Percentiles rank a stretch among this genome's conserved stretches.
phyloP scores from a whole-genome alignment of 2,797 vertebrate species.

The Hippopotamyrus pictus region DNA sequence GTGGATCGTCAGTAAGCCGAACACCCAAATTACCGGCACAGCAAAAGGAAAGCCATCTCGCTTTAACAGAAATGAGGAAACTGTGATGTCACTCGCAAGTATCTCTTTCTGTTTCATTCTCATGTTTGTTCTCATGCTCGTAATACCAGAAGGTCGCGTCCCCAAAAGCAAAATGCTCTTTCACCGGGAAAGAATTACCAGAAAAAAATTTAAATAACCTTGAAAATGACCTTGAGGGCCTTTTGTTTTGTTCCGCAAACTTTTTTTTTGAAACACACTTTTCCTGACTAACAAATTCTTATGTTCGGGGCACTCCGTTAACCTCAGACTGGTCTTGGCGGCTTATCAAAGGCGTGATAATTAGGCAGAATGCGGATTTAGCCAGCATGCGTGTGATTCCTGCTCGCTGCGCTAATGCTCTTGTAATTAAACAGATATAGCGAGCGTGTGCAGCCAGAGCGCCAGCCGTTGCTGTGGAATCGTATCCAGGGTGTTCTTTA shows the following conservation, averaged over 20 bases:
- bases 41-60: no score
- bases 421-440: conserved; percentile 15
- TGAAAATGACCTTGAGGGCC: background rate
- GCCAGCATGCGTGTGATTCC: background rate
- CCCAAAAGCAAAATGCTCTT: background rate
- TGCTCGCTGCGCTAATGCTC: background rate
- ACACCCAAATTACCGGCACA: no score
- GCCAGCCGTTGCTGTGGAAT: background rate
- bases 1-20: no score
- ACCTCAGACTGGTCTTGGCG: conserved; percentile 29
- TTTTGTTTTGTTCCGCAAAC: conserved; percentile 12
- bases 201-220: background rate
- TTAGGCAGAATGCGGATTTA: conserved; percentile 24
- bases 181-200: background rate
- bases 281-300: conserved; percentile 29
- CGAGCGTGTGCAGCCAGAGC: background rate
- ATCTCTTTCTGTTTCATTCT: background rate
- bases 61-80: background rate
- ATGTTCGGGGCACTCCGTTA: conserved; percentile 20
- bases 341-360: conserved; percentile 28
- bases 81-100: background rate
- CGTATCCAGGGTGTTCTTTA: background rate
- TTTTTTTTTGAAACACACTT: conserved; percentile 15
- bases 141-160: background rate
- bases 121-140: background rate